Base-by-base conservation (phyloP, 2,888 invertebrate species). In the Nemurella pictetii region DNA sequence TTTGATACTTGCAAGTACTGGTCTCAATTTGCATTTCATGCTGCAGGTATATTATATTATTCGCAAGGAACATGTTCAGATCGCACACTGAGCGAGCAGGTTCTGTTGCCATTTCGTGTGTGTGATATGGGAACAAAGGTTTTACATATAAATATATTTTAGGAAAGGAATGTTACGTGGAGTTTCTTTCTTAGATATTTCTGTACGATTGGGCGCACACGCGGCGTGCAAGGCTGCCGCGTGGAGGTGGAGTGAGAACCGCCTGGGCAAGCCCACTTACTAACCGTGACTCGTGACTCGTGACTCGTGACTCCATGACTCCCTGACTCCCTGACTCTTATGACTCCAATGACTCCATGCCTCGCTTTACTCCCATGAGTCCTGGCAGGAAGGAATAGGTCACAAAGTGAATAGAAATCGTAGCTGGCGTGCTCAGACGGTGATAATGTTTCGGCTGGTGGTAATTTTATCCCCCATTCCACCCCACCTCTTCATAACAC, bases 161-260 rank as follows among this genome's bases (percentile, higher is more conserved):
- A 35, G n/a, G 81, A 81, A 81, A 55, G 55, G 35, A 81, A 81
- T 81, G 78, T 81, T 25, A 81, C 25, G 81, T 81, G 81, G 26
- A 81, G 81, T 81, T 81, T 28, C 28, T 55, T 55, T 81, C 78
- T 81, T 81, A 81, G 81, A 81, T 81, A 81, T 81, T 81, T 81
- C 28, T 81, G 3, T 25, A 30, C 35, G 81, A 81, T 81, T 81
- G 81, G 36, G 4, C 26, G 81, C 81, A 81, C 81, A 81, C 81
- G 5, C 35, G n/a, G 55, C 55, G 15, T 55, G 55, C 2, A 55
- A n/a, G n/a, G 55, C 55, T 55, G 55, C 55, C 55, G 55, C 20
- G 55, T n/a, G n/a, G n/a, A n/a, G n/a, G n/a, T n/a, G n/a, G n/a
- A n/a, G n/a, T n/a, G n/a, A n/a, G 15, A 55, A 55, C 55, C 9